Evolutionary conservation across 2,888 invertebrate genomes (phyloP).

Genomic region (Acleris holmiana): DNA sequence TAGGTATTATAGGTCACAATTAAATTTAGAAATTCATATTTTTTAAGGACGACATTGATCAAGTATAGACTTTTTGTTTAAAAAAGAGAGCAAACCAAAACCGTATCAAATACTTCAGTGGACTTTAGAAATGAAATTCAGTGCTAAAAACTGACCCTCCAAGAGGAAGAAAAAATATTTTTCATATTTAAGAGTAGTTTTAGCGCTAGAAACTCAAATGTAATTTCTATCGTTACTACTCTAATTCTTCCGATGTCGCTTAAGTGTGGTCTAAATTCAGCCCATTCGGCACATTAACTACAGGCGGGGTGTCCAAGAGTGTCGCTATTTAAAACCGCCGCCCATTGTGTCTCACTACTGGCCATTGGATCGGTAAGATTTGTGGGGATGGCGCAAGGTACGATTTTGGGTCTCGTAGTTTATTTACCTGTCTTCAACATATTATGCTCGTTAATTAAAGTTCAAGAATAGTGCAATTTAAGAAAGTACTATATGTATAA

Average conservation of each 20-base stretch:
- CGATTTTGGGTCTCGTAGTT: constrained; percentile 29
- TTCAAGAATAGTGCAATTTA: too few species aligned
- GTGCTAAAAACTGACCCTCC: too few species aligned
- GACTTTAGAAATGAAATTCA: too few species aligned
- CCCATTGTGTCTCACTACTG: constrained; percentile 68
- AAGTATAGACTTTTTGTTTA: too few species aligned
- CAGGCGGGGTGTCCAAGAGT: constrained; percentile 69
- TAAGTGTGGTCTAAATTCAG: constrained; percentile 64
- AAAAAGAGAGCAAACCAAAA: too few species aligned
- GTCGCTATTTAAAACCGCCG: constrained; percentile 76
- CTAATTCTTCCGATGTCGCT: constrained; percentile 23
- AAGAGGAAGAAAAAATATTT: not conserved
- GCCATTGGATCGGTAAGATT: constrained; percentile 47
- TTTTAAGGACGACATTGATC: too few species aligned
- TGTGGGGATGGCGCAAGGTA: constrained; percentile 41
- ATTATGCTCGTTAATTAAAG: not conserved
- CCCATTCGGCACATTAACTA: constrained; percentile 82
- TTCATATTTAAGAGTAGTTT: too few species aligned
- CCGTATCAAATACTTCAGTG: too few species aligned
- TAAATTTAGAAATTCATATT: too few species aligned
- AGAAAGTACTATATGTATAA: too few species aligned
- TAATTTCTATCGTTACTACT: not conserved
- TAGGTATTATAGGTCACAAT: too few species aligned
- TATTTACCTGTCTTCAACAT: not conserved
- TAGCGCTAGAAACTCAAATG: too few species aligned